Evolutionary conservation across 2,797 vertebrate species (phyloP).

Genomic region (Oceanodroma leucorhoa): DNA sequence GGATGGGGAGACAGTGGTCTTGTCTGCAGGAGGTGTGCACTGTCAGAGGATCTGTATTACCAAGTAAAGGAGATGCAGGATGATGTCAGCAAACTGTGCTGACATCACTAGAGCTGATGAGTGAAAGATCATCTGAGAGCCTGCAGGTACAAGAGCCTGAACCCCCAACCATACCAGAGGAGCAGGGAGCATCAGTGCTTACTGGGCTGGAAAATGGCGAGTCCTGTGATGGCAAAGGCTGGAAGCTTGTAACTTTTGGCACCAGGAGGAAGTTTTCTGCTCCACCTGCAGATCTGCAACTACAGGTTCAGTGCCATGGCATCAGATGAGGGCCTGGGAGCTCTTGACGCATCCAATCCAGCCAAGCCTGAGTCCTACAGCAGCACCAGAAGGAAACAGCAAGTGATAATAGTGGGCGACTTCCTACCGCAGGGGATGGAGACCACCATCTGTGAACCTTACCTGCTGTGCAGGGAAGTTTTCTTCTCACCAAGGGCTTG

Average conservation of each 20-base stretch:
- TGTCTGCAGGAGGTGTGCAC: neutral
- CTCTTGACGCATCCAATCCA: neutral
- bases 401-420: neutral
- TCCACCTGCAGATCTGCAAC: neutral
- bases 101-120: neutral
- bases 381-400: neutral
- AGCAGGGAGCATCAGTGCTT: neutral
- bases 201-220: neutral
- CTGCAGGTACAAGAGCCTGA: neutral
- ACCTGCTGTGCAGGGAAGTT: neutral
- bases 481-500: neutral
- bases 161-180: neutral
- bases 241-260: neutral
- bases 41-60: neutral
- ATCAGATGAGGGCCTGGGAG: neutral
- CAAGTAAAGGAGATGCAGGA: neutral
- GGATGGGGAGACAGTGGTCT: neutral
- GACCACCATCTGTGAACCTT: neutral
- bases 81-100: neutral
- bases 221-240: neutral
- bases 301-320: neutral
- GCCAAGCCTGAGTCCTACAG: neutral
- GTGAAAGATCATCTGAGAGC: neutral
- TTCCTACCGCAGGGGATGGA: neutral
- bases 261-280: neutral